Evolutionary conservation across 2,797 vertebrate species (phyloP), one percentile per base, ranked within the genome.

Genomic region (Pipistrellus kuhlii): DNA sequence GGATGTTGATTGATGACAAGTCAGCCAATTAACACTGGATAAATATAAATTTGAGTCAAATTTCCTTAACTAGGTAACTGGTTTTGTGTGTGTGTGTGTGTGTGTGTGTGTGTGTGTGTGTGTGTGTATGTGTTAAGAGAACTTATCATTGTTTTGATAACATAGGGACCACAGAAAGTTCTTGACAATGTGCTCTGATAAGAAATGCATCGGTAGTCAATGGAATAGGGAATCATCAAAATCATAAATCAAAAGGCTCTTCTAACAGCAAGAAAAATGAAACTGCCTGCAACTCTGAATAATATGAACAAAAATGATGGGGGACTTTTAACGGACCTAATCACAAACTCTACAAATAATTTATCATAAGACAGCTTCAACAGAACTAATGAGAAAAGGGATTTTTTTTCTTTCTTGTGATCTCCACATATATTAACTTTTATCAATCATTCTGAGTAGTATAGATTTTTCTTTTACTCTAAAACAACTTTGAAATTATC

Each of bases 181-280:
- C n/a, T 62, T 69, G n/a, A 69, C 66, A 85, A 51, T 81, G 21
- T 48, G 13, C 41, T 94, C 55, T 35, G 17, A 44, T 64, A 35
- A 90, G 30, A 77, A 82, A 73, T 69, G 25, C 13, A 32, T 55
- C 12, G 38, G 15, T 86, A 32, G n/a, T 51, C 21, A 90, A 95
- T 62, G 69, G 69, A 90, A 78, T 7, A 91, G 5, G 30, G 30
- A 44, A 38, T 57, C 17, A 75, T 35, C 30, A 73, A 90, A 85
- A 57, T 57, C 2, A 66, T 85, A 90, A 93, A 91, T 92, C 83
- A 94, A 88, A 93, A 84, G 38, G 2, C 57, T 83, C 73, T 92
- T 83, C 13, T 68, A 69, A 82, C 27, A 41, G 20, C 41, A 77
- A 87, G 35, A 94, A 81, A 94, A 85, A 57, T 57, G 44, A 77